These are phyloP conservation scores for Brachionus paranguensis DNA, from an alignment of 1,140 invertebrate genomes.

Conservation along the genomic window DNA sequence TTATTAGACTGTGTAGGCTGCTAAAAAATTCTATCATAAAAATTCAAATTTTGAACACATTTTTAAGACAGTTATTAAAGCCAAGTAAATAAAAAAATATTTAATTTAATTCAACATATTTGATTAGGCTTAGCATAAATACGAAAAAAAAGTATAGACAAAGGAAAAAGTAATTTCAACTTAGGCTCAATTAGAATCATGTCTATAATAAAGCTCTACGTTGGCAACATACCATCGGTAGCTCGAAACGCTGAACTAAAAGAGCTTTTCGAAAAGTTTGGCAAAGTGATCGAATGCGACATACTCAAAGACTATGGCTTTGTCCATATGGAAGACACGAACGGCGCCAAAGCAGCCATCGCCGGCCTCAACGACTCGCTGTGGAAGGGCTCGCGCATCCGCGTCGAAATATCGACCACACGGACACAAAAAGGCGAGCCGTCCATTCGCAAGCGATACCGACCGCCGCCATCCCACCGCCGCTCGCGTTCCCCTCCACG, in stretches of 20 bases:
- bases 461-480: neutral
- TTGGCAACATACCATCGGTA: conserved; percentile 85
- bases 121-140: neutral
- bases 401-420: conserved; percentile 71
- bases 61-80: neutral
- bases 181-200: neutral
- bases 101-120: neutral
- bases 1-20: too few species aligned
- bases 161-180: neutral
- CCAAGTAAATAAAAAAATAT: neutral
- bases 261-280: conserved; percentile 85
- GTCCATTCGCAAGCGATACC: neutral
- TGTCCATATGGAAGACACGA: conserved; percentile 90
- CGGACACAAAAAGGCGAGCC: neutral
- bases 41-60: too few species aligned
- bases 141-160: neutral
- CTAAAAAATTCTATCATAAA: too few species aligned
- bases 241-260: conserved; percentile 75
- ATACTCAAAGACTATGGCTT: conserved; percentile 94
- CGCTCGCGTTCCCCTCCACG: neutral
- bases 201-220: conserved; percentile 70
- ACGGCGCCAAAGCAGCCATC: conserved; percentile 80
- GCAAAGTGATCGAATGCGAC: conserved; percentile 89
- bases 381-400: conserved; percentile 78
- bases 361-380: conserved; percentile 79